These are phyloP conservation scores for Musca domestica DNA, from an alignment of 1,140 invertebrate genomes.

Conservation along the genomic window DNA sequence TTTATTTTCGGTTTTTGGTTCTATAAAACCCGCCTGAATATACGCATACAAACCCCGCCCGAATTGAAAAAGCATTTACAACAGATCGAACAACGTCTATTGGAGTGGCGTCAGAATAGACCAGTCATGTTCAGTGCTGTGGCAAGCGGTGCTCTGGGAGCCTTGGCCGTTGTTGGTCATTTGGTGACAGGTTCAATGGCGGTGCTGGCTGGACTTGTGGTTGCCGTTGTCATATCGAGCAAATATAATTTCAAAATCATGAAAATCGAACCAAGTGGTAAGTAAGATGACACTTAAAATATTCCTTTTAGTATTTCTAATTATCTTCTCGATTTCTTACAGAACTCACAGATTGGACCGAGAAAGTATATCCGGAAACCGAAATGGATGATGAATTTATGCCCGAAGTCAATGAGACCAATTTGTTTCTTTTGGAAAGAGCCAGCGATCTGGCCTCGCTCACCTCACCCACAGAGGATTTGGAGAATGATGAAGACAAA, in stretches of 20 bases:
- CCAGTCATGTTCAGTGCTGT: constrained; percentile 45
- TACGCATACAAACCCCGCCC: constrained; percentile 41
- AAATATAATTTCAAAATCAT: constrained; percentile 46
- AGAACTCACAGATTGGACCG: constrained; percentile 38
- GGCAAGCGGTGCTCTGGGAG: constrained; percentile 34
- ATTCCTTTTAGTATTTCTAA: constrained; percentile 6
- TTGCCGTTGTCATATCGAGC: constrained; percentile 42
- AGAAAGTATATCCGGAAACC: constrained; percentile 38
- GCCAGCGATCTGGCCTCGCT: constrained; percentile 47
- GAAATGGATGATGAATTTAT: constrained; percentile 50
- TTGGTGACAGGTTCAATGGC: constrained; percentile 43
- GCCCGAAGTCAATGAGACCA: constrained; percentile 49
- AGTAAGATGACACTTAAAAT: neutral
- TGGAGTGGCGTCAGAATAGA: constrained; percentile 28
- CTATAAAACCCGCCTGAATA: constrained; percentile 45
- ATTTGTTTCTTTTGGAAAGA: constrained; percentile 45
- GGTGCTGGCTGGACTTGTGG: constrained; percentile 37
- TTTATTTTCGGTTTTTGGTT: constrained; percentile 43
- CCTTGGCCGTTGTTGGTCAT: constrained; percentile 45
- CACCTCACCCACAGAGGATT: constrained; percentile 40
- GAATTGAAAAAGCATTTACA: constrained; percentile 38
- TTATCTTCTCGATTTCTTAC: neutral
- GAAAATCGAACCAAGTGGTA: constrained; percentile 43
- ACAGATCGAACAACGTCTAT: constrained; percentile 27
- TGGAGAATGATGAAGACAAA: constrained; percentile 41